Conservation (phyloP, 1,140 invertebrate genomes). For the Rhagoletis pomonella region DNA sequence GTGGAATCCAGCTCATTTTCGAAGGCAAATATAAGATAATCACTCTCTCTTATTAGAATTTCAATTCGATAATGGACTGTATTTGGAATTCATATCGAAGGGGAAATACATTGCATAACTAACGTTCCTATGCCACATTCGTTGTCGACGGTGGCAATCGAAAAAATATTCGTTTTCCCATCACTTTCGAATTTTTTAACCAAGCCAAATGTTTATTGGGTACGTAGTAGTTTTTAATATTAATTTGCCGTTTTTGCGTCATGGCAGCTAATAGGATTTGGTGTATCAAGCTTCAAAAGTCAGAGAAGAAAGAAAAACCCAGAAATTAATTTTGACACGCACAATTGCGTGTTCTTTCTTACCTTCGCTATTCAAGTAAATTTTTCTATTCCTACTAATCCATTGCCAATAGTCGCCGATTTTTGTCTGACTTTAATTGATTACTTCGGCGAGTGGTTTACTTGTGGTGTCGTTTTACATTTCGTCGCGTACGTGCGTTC, state of each 20-base stretch:
- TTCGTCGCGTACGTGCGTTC: conserved; percentile 6
- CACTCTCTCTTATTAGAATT: no score
- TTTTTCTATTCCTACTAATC: neutral
- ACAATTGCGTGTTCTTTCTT: conserved; percentile 12
- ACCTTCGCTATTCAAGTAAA: neutral
- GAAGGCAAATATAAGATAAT: no score
- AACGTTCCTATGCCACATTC: no score
- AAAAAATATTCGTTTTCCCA: no score
- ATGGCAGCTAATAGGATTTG: conserved; percentile 23
- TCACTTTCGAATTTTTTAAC: no score
- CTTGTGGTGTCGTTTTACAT: conserved; percentile 34
- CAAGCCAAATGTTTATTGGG: no score
- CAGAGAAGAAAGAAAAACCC: neutral
- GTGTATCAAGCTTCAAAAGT: neutral
- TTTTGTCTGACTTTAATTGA: conserved; percentile 46
- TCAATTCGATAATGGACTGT: no score
- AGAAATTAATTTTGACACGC: conserved; percentile 36
- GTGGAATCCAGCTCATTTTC: no score
- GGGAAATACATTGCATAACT: no score
- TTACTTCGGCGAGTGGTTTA: conserved; percentile 20
- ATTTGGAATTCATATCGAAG: no score
- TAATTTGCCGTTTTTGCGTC: conserved; percentile 36
- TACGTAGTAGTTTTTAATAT: neutral
- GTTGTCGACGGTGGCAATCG: no score
- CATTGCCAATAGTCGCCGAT: conserved; percentile 42